These are phyloP conservation scores for Galendromus occidentalis DNA, from an alignment of 1,140 invertebrate genomes.

Conservation along the genomic window DNA sequence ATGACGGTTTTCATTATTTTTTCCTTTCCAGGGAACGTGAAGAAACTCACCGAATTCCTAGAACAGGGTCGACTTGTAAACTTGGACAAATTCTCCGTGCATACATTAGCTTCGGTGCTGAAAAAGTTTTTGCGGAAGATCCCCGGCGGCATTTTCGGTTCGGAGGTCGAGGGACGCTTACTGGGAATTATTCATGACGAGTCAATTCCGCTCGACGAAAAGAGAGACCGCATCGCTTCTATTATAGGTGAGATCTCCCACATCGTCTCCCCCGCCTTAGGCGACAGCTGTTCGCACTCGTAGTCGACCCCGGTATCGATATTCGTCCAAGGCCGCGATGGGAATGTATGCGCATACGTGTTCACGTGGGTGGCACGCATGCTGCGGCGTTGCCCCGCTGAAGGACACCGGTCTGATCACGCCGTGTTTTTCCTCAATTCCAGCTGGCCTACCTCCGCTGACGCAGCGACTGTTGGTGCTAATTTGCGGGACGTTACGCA, in stretches of 20 bases:
- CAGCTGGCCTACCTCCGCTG: constrained; percentile 66
- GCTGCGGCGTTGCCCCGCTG: background rate
- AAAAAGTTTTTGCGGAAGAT: constrained; percentile 92
- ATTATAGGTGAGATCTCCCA: constrained; percentile 44
- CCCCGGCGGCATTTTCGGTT: constrained; percentile 81
- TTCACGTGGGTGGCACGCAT: constrained; percentile 7
- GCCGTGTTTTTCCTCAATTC: constrained; percentile 34
- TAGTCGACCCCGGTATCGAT: background rate
- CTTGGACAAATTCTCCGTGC: constrained; percentile 89
- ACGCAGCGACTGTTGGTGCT: constrained; percentile 81
- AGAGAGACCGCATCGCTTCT: constrained; percentile 54
- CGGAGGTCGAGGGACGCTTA: constrained; percentile 66
- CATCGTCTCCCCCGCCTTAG: too few species aligned
- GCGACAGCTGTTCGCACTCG: background rate
- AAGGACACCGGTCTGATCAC: constrained; percentile 19
- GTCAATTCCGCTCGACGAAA: constrained; percentile 42
- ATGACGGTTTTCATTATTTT: background rate
- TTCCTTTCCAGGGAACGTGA: constrained; percentile 49
- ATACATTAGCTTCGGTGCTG: constrained; percentile 90
- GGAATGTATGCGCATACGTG: constrained; percentile 8
- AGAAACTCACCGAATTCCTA: constrained; percentile 80
- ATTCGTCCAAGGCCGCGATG: background rate
- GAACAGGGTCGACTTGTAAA: constrained; percentile 89
- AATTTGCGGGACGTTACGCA: constrained; percentile 88
- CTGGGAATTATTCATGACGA: constrained; percentile 57